Evolutionary conservation across 2,113 vertebrate species (phyloP).

Genomic region (Heptranchias perlo): DNA sequence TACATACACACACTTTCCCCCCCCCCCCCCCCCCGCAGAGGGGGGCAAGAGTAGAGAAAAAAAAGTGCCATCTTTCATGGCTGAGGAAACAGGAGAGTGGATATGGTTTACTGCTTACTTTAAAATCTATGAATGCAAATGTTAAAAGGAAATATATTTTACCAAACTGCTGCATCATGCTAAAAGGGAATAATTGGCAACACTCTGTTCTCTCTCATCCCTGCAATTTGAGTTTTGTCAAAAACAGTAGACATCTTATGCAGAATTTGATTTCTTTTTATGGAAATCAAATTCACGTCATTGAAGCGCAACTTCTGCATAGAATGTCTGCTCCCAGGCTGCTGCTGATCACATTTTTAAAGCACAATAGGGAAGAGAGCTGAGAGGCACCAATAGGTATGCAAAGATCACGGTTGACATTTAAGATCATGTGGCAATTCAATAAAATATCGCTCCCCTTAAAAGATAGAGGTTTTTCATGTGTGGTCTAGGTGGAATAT

Average conservation of each 20-base stretch:
- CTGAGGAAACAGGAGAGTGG: too few relatives aligned
- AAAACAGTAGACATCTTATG: not conserved
- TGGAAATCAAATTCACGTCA: not conserved
- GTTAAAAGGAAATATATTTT: not conserved
- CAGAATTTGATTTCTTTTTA: not conserved
- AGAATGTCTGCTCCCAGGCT: not conserved
- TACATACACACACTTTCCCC: too few relatives aligned
- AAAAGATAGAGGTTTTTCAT: not conserved
- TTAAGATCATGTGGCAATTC: not conserved
- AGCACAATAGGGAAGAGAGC: not conserved
- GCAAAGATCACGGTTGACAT: not conserved
- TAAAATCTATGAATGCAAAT: not conserved
- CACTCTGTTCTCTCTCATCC: too few relatives aligned
- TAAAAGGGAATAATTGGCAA: not conserved
- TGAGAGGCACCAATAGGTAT: not conserved
- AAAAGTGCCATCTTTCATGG: too few relatives aligned
- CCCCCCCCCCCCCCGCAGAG: too few relatives aligned
- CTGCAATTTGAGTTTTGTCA: not conserved
- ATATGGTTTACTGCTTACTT: not conserved
- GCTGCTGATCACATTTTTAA: not conserved
- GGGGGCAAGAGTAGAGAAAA: too few relatives aligned
- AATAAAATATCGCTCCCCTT: not conserved
- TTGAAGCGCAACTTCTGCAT: not conserved
- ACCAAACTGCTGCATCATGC: not conserved
- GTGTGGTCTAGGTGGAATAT: not conserved